These are phyloP conservation scores for Metopia argyrocephala DNA, from an alignment of 2,888 invertebrate species.

Conservation along the genomic window DNA sequence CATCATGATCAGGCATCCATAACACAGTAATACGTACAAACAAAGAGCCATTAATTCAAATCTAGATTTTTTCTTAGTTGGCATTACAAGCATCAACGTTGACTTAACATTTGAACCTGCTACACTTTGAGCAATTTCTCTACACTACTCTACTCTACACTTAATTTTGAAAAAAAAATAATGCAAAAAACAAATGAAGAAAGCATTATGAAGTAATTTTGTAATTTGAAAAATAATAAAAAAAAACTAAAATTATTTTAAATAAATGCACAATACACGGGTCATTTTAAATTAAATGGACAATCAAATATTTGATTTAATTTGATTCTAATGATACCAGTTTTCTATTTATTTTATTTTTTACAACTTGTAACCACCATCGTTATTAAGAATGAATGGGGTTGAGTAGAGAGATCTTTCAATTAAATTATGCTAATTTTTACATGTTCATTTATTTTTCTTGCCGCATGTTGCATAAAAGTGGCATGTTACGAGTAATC, in stretches of 20 bases:
- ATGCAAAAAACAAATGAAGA: too few species aligned
- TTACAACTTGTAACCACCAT: background rate
- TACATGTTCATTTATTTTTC: background rate
- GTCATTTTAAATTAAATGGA: constrained; percentile 64
- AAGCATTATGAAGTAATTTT: constrained; percentile 44
- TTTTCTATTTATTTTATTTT: constrained; percentile 8
- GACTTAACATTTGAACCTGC: constrained; percentile 62
- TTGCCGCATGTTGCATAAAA: constrained; percentile 22
- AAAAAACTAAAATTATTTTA: constrained; percentile 49
- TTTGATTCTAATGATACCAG: constrained; percentile 54
- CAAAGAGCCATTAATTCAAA: constrained; percentile 42
- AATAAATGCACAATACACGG: constrained; percentile 47
- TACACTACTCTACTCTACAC: too few species aligned
- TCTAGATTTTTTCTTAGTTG: constrained; percentile 39
- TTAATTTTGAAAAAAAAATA: background rate
- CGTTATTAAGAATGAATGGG: background rate
- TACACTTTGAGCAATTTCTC: constrained; percentile 37
- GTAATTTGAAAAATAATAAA: constrained; percentile 49
- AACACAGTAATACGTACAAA: too few species aligned
- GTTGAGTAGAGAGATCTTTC: constrained; percentile 33
- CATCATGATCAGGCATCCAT: background rate
- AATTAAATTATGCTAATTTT: constrained; percentile 63
- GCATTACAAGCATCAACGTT: constrained; percentile 34
- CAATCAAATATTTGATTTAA: constrained; percentile 38
- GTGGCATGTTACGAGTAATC: background rate